Evolutionary conservation across 2,888 invertebrate species (phyloP).

Genomic region (Morpho helenor): DNA sequence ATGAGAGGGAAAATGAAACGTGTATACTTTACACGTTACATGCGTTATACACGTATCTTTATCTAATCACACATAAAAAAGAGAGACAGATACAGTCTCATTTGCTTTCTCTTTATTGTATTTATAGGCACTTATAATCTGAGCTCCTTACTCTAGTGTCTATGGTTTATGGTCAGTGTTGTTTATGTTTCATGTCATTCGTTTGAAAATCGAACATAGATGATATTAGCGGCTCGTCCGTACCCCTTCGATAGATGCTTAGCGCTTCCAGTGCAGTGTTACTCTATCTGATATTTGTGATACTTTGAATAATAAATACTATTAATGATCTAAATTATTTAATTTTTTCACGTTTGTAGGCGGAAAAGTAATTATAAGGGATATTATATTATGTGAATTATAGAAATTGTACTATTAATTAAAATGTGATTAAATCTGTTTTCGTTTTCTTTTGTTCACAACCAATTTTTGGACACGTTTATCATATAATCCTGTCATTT

Average conservation of each 20-base stretch:
- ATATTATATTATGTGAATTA: conserved; percentile 63
- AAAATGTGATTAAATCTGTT: conserved; percentile 65
- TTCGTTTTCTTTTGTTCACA: conserved; percentile 32
- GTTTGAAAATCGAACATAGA: conserved; percentile 1
- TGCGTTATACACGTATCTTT: too few species aligned
- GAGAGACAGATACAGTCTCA: too few species aligned
- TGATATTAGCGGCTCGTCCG: conserved; percentile 18
- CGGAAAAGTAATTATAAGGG: conserved; percentile 61
- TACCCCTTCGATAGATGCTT: conserved; percentile 59
- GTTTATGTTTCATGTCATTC: too few species aligned
- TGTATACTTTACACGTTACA: too few species aligned
- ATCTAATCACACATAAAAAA: too few species aligned
- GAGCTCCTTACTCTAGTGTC: too few species aligned
- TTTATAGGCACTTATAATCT: too few species aligned
- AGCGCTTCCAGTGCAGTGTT: conserved; percentile 67
- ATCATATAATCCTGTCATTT: too few species aligned
- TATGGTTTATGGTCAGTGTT: too few species aligned
- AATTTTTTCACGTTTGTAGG: conserved; percentile 76
- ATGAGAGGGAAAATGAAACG: too few species aligned
- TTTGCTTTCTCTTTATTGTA: too few species aligned
- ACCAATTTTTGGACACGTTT: neutral
- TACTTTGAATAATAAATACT: conserved; percentile 76
- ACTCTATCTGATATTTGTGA: conserved; percentile 76
- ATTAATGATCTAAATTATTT: conserved; percentile 77
- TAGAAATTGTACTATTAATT: conserved; percentile 61